phyloP scores from a whole-genome alignment of 2,113 vertebrate genomes.

The Trochalopteron elliotii region DNA sequence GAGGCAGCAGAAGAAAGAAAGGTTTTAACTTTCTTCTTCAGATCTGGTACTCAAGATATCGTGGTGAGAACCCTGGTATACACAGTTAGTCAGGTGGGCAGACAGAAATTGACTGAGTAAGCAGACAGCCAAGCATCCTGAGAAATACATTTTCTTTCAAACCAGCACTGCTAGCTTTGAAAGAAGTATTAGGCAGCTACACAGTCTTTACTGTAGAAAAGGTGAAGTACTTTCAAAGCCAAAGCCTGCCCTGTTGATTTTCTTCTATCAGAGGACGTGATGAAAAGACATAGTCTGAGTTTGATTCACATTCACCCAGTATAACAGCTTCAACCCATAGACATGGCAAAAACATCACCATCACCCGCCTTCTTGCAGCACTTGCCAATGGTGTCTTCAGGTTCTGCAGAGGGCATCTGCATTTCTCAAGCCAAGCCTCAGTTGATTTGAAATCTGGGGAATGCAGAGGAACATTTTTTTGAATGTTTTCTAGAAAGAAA shows the following conservation, averaged over 20 bases:
- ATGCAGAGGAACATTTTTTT: background rate
- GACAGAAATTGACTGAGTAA: background rate
- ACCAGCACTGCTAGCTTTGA: background rate
- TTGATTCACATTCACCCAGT: background rate
- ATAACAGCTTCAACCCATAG: background rate
- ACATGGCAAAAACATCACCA: background rate
- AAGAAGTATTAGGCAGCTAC: background rate
- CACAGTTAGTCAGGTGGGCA: rapidly evolving
- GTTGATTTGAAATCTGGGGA: background rate
- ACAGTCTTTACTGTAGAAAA: background rate
- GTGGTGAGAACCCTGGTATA: background rate
- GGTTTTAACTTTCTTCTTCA: background rate
- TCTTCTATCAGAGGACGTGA: background rate
- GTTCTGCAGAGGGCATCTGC: background rate
- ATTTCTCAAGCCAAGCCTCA: background rate
- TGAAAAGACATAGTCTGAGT: background rate
- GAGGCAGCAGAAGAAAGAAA: background rate
- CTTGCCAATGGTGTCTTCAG: background rate
- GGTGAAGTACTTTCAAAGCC: background rate
- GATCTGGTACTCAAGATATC: background rate
- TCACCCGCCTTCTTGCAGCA: background rate
- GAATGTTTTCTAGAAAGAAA: background rate
- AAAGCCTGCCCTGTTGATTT: background rate
- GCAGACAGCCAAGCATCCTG: background rate
- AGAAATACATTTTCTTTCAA: background rate